Conservation (phyloP, 30 jellyfish, hydroid and myxozoan species). For the Aurelia aurita region DNA sequence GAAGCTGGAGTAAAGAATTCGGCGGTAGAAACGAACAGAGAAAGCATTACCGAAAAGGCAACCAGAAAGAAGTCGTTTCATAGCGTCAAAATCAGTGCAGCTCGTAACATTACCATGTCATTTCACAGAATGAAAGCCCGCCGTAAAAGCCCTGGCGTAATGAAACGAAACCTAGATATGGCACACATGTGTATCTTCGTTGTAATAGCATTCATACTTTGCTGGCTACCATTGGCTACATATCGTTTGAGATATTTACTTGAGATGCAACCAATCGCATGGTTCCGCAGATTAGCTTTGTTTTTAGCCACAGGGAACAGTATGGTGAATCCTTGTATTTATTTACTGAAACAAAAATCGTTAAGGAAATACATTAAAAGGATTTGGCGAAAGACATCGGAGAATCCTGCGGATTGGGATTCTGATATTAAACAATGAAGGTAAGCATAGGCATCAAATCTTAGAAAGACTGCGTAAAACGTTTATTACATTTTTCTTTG, state of each 20-base stretch:
- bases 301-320: conserved; percentile 53
- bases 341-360: conserved; percentile 26
- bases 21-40: no score
- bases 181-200: conserved; percentile 52
- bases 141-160: not conserved
- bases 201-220: conserved; percentile 31
- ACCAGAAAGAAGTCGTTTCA: not conserved
- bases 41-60: not conserved
- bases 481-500: no score
- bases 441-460: no score
- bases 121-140: not conserved
- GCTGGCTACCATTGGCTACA: conserved; percentile 44
- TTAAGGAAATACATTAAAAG: conserved; percentile 24
- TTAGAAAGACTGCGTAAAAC: no score
- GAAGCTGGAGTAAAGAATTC: no score
- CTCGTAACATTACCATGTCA: not conserved
- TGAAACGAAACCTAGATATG: conserved; percentile 14
- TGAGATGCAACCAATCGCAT: conserved; percentile 50
- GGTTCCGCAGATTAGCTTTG: conserved; percentile 50
- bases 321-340: conserved; percentile 38
- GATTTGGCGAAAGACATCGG: not conserved
- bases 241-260: conserved; percentile 39
- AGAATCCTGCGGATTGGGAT: not conserved
- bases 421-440: no score
- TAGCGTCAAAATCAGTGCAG: not conserved